Conservation (phyloP, 2,113 vertebrate genomes). For the Dasyprocta punctata region DNA sequence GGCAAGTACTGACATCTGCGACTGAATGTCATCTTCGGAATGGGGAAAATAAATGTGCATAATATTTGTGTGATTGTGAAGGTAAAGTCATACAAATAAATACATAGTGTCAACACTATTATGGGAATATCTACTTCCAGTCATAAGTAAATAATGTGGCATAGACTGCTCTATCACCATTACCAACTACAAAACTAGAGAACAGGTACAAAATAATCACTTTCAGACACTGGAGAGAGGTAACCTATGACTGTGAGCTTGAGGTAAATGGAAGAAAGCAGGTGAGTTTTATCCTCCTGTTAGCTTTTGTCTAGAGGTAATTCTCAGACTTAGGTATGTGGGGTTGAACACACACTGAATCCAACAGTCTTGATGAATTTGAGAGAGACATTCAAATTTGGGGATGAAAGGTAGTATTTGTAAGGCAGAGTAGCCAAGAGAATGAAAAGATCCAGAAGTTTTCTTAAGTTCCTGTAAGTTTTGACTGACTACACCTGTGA, state of each 20-base stretch:
- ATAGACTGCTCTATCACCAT: not conserved
- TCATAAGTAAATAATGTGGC: not conserved
- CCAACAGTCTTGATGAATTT: not conserved
- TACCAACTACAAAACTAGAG: not conserved
- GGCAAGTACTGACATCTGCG: not conserved
- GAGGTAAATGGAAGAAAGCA: not conserved
- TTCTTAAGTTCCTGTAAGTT: not conserved
- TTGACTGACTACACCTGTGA: not conserved
- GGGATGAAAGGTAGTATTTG: not conserved
- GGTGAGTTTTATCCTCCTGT: not conserved
- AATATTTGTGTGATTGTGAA: not conserved
- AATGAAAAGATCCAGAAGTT: not conserved
- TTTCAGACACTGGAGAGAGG: not conserved
- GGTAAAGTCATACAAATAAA: not conserved
- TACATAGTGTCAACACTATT: not conserved
- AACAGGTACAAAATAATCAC: not conserved
- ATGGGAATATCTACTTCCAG: not conserved
- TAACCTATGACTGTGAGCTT: not conserved
- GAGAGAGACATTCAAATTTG: not conserved
- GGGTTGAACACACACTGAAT: not conserved
- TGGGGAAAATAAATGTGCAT: not conserved
- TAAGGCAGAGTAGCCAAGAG: not conserved
- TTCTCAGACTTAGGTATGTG: not conserved
- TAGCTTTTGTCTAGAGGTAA: not conserved
- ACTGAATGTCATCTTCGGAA: not conserved